Conservation (phyloP, 2,888 invertebrate genomes). For the Coelinius sp. region DNA sequence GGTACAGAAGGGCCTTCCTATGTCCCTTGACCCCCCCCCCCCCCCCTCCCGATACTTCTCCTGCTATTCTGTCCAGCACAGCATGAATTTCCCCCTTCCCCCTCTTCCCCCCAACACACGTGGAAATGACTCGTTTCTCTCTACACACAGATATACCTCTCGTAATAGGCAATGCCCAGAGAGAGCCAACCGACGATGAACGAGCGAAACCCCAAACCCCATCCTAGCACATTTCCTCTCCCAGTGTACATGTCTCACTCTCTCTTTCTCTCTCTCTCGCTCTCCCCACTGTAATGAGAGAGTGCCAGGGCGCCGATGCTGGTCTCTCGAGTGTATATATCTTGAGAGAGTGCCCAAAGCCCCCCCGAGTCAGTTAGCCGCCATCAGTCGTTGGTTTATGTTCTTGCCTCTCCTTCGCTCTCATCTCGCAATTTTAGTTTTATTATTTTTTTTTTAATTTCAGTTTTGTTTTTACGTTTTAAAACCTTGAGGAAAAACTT, state of each 20-base stretch:
- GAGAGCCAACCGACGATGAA: constrained; percentile 15
- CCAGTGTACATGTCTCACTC: not conserved
- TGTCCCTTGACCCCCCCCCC: not conserved
- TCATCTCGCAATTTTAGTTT: constrained; percentile 35
- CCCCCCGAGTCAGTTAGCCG: constrained; percentile 59
- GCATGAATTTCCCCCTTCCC: constrained; percentile 11
- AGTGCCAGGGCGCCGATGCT: constrained; percentile 22
- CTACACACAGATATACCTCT: not conserved
- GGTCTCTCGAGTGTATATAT: constrained; percentile 17
- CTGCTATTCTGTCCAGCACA: constrained; percentile 9
- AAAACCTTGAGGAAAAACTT: not conserved
- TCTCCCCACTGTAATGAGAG: not conserved
- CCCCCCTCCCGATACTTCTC: not conserved
- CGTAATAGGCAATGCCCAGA: not conserved
- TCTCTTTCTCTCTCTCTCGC: not conserved
- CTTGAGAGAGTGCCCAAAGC: constrained; percentile 23
- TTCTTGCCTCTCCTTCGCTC: constrained; percentile 34
- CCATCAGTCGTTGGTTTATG: constrained; percentile 63
- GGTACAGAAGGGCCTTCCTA: not conserved
- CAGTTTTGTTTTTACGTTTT: not conserved
- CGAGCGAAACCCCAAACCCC: constrained; percentile 8
- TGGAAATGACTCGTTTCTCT: not conserved
- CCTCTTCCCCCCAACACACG: not conserved
- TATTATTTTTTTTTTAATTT: constrained; percentile 4
- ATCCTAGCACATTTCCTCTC: constrained; percentile 1